Conservation (phyloP, 1,140 invertebrate genomes). For the Drosophila serrata region DNA sequence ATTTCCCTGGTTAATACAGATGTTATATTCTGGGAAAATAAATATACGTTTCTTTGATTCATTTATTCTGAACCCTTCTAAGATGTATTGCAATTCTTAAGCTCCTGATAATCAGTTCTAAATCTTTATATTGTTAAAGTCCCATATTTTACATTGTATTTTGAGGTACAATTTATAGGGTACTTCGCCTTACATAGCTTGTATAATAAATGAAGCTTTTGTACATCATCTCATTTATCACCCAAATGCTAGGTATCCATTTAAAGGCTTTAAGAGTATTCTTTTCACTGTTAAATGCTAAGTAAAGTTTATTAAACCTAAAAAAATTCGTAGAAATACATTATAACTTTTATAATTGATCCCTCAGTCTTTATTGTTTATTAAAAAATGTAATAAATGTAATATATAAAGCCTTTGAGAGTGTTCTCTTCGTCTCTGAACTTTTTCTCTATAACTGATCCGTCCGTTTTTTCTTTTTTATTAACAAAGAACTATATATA, state of each 20-base stretch:
- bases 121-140: neutral
- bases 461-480: too few species aligned
- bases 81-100: neutral
- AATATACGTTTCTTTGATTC: accelerated
- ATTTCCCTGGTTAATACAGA: neutral
- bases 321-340: neutral
- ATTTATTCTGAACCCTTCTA: neutral
- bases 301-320: conserved; percentile 2
- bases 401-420: too few species aligned
- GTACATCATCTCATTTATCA: conserved; percentile 10
- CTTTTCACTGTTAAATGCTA: neutral
- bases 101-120: neutral
- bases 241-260: neutral
- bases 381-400: neutral
- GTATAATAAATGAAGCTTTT: neutral
- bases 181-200: neutral
- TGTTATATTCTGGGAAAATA: neutral
- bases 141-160: neutral
- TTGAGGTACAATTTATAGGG: neutral
- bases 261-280: neutral
- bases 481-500: too few species aligned
- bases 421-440: too few species aligned
- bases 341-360: accelerated
- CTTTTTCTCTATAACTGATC: too few species aligned
- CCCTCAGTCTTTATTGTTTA: neutral